Evolutionary conservation across 2,113 vertebrate species (phyloP), one percentile per base, ranked within the genome.

Genomic region (Pseudois nayaur): DNA sequence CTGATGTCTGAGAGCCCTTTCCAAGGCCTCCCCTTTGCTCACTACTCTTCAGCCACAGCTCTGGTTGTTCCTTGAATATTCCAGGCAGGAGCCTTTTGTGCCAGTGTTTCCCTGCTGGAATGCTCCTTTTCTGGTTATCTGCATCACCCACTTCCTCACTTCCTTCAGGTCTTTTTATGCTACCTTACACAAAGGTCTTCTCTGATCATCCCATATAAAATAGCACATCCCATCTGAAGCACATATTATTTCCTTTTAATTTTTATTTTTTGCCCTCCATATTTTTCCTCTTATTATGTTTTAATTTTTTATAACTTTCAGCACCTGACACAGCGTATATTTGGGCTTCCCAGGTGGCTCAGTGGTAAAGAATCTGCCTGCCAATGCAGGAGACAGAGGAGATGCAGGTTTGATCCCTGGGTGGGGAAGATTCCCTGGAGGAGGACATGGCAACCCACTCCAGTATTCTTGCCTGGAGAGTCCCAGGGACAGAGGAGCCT

Each of bases 21-120:
- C 9, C 8, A 3, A 1, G 10, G 4, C 5, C 8, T 50, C 14
- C 2, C 6, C 8, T 5, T 81, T 27, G 8, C 13, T 81, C 7
- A 29, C 21, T 43, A 36, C 33, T 55, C 21, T 83, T 88, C 15
- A 54, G 79, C 9, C 23, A 87, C 10, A 74, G 40, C 16, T 79
- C 48, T 85, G 43, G 33, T 29, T 82, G 50, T 60, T 67, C 60
- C 19, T 67, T 8, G 31, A 81, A 17, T 27, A 81, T 36, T 40
- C 31, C 10, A 85, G 48, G 12, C 7, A 94, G 71, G 81, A 85
- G 31, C 8, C 3, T 78, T 67, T 78, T 91, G 48, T 83, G 33
- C 33, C 55, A 19, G 48, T 19, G 13, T 52, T 93, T 13, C 40
- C 25, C 45, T 84, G 33, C 14, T 57, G 31, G 50, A 21, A 83